Percentiles rank a stretch among this genome's conserved stretches.
Evolutionary conservation across 2,888 invertebrate genomes (phyloP).

Genomic region (Trimorus sp.): DNA sequence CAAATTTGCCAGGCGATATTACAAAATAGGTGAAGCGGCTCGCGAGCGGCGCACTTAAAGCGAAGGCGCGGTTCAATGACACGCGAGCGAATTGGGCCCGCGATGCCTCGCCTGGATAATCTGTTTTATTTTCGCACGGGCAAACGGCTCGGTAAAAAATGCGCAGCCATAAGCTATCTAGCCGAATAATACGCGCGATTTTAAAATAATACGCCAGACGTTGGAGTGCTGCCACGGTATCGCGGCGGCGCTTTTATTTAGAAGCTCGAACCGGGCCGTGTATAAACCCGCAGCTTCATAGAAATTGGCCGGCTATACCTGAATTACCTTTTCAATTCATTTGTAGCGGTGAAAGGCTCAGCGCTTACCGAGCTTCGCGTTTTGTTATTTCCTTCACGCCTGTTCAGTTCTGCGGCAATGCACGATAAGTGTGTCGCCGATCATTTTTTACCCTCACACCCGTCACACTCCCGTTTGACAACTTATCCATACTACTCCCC

Average conservation of each 20-base stretch:
- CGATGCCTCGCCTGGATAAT: neutral
- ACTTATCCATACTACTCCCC: too few species aligned
- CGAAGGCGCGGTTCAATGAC: neutral
- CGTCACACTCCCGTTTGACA: too few species aligned
- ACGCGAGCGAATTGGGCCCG: neutral
- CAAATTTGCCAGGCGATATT: too few species aligned
- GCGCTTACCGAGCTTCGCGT: neutral
- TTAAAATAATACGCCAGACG: slow-evolving; percentile 1
- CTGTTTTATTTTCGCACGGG: neutral
- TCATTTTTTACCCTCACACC: neutral
- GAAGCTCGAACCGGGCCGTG: neutral
- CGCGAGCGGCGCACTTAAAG: too few species aligned
- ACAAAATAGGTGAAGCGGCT: too few species aligned
- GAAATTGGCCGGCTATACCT: neutral
- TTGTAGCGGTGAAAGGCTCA: neutral
- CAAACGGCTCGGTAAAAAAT: too few species aligned
- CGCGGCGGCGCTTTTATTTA: neutral
- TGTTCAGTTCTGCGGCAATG: neutral
- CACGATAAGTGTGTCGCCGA: neutral
- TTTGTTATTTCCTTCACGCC: neutral
- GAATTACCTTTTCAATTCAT: neutral
- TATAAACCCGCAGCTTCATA: neutral
- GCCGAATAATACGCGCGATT: slow-evolving; percentile 1
- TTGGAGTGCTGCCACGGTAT: neutral
- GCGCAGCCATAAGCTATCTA: neutral